Base-by-base conservation (phyloP, 2,113 vertebrate species). In the Hirundichthys speculiger region DNA sequence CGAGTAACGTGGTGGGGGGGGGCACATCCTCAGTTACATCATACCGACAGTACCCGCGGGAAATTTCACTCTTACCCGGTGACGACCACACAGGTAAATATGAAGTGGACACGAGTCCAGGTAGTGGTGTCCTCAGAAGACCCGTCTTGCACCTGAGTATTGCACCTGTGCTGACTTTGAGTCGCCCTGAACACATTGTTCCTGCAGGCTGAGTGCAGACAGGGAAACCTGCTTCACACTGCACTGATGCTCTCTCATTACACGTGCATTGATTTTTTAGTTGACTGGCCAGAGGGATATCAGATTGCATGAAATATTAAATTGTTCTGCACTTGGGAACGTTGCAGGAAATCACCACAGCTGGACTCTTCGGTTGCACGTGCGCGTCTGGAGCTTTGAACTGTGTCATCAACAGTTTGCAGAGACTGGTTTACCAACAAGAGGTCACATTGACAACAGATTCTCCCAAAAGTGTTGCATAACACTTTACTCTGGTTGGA, bases 101-200 rank as follows among this genome's bases (percentile, higher is more conserved):
- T n/a, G n/a, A n/a, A n/a, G n/a, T n/a, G n/a, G n/a, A n/a, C n/a
- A n/a, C n/a, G n/a, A n/a, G n/a, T n/a, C n/a, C n/a, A n/a, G n/a
- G n/a, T n/a, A n/a, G n/a, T n/a, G n/a, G n/a, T n/a, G n/a, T n/a
- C n/a, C n/a, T n/a, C n/a, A n/a, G n/a, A n/a, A n/a, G n/a, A n/a
- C n/a, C n/a, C n/a, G n/a, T n/a, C n/a, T n/a, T n/a, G n/a, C n/a
- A n/a, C n/a, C n/a, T n/a, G n/a, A n/a, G n/a, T n/a, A n/a, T n/a
- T n/a, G n/a, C 63, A 67, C 58, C 52, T 77, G 59, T 20, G 25
- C 34, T 77, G 78, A 71, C 78, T 86, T 81, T 79, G 65, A 80
- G 57, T 77, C 68, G 52, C 71, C 76, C 75, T 83, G 85, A 64
- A 76, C 82, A 79, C 6, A 18, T n/a, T 78, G 74, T 83, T 78